Base-by-base conservation (phyloP, 64 coral and sea anemone genomes). In the Dendronephthya gigantea region DNA sequence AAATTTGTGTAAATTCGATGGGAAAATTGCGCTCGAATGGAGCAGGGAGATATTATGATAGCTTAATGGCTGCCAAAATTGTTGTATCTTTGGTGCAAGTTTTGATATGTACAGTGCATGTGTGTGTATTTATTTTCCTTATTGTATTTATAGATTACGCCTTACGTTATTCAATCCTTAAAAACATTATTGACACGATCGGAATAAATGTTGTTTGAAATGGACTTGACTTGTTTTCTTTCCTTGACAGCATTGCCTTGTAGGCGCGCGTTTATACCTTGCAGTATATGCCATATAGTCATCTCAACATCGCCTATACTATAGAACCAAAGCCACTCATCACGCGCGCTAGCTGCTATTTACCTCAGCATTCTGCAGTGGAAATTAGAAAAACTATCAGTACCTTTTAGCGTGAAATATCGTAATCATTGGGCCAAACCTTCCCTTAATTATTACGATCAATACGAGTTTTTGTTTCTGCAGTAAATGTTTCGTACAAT, bases 161-260 rank as follows among this genome's bases (percentile, higher is more conserved):
- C 72, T 28, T 28, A 79, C 29, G 72, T 39, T 79, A 79, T 79
- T 15, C 72, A 39, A 79, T 79, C 72, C 32, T 79, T 79, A 79
- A 79, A 29, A 79, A 79, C 72, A 79, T 79, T 79, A 79, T 79
- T 79, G 72, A 79, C 72, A 79, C 30, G 72, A 79, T 28, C 14
- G 32, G 72, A 79, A 79, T 79, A 79, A 79, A 79, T 79, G 72
- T 79, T 79, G 72, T 79, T 79, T 79, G 72, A 79, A 79, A 79
- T 79, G 32, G 72, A 79, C 72, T 79, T 79, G 72, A 79, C 30
- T 39, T 79, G 72, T 79, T 79, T 34, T 79, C 72, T 8, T 34
- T 28, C 32, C 29, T 62, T 22, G 51, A 45, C 41, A 19, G 55
- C 55, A 2, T 19, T 62, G 5, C 19, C 55, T n/a, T n/a, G 3